These are phyloP conservation scores for Hirtodrosophila confusa DNA, from an alignment of 2,888 invertebrate genomes.

Conservation along the genomic window DNA sequence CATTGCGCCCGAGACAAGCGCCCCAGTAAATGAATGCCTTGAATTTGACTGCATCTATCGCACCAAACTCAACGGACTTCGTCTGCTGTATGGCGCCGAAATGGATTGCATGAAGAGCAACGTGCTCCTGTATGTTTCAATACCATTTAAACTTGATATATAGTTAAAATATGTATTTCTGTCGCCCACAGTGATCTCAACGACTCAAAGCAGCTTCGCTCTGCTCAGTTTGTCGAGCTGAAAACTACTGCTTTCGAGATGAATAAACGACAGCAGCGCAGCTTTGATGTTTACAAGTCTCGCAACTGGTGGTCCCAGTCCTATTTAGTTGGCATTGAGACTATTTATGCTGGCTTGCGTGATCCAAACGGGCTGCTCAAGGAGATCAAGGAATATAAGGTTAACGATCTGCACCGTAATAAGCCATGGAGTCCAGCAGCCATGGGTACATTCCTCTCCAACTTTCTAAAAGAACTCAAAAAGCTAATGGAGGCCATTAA, in stretches of 20 bases:
- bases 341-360: constrained; percentile 48
- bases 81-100: constrained; percentile 57
- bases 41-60: constrained; percentile 52
- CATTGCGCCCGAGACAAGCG: constrained; percentile 39
- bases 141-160: too few species aligned
- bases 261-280: constrained; percentile 16
- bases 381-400: constrained; percentile 26
- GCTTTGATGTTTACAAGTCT: constrained; percentile 48
- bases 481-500: constrained; percentile 40
- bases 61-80: constrained; percentile 29
- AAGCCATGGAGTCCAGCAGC: constrained; percentile 60
- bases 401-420: constrained; percentile 26
- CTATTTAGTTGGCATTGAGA: constrained; percentile 54
- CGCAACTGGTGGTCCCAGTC: constrained; percentile 67
- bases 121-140: constrained; percentile 31
- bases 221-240: constrained; percentile 53
- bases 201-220: constrained; percentile 25
- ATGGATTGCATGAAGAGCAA: constrained; percentile 60
- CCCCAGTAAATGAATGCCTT: constrained; percentile 49
- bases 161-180: not conserved
- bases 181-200: constrained; percentile 38
- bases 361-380: constrained; percentile 35
- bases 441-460: constrained; percentile 38
- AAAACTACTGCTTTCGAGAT: constrained; percentile 35
- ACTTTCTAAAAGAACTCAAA: constrained; percentile 47